Evolutionary conservation across 2,888 invertebrate species (phyloP), one percentile per base, ranked within the genome.

Genomic region (Tetranychus truncatus): DNA sequence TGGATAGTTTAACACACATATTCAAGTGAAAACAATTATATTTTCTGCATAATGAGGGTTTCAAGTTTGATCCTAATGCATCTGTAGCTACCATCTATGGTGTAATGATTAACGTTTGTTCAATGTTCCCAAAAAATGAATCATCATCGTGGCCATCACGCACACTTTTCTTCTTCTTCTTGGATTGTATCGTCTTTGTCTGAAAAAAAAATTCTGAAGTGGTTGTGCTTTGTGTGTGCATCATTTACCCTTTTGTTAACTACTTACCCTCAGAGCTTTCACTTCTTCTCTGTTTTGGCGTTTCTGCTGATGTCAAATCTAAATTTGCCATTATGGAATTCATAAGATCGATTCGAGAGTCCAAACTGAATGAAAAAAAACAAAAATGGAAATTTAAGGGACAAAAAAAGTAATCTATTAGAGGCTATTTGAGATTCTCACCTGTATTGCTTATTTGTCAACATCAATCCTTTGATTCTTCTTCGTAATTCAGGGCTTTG

Each of bases 381-480:
- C n/a, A 69, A 6, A 66, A 20, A 7, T 8, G 8, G 0, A 66
- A 9, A 1, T 15, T 11, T 1, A 66, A 4, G 66, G 0, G 0
- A 65, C 4, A 65, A 2, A 1, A 18, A n/a, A 65, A n/a, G 15
- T n/a, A 65, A 15, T 65, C 15, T 4, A 6, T 65, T 4, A 15
- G 15, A n/a, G 0, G 1, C n/a, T 67, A 8, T 21, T 44, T 72
- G 2, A 45, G 15, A 20, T 44, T n/a, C 18, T 71, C 66, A 75
- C 76, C 76, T 93, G 82, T 90, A 92, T 83, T 92, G 92, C 83
- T 92, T 92, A 66, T 92, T 92, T 1, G 91, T 89, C 89, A 91
- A 91, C 80, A 92, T 85, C 82, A 93, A 92, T 9, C 92, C 92
- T 45, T 89, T 87, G 78, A 93, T 90, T 72, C 92, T 87, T 21